Evolutionary conservation across 2,797 vertebrate genomes (phyloP).

Genomic region (Apodemus agrarius): DNA sequence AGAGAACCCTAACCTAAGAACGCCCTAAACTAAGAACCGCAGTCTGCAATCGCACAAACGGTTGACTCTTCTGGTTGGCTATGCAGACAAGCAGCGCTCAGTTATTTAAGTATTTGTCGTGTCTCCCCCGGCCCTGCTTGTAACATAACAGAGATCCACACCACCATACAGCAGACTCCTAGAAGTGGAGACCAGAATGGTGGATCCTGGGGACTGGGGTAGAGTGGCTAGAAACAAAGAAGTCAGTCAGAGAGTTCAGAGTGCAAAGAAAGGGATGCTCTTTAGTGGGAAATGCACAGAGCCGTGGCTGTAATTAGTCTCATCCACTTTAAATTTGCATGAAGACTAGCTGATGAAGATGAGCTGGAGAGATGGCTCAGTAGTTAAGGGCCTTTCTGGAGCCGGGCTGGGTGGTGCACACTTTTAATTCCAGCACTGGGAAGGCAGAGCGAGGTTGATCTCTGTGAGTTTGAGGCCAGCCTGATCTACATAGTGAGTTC

Average conservation of each 20-base stretch:
- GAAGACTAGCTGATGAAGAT: neutral
- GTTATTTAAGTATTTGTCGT: slow-evolving; percentile 45
- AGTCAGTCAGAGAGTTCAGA: neutral
- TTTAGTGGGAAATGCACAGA: neutral
- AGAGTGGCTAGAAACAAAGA: neutral
- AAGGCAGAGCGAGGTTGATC: no score
- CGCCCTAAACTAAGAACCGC: neutral
- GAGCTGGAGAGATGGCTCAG: neutral
- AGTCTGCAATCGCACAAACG: neutral
- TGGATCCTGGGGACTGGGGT: neutral
- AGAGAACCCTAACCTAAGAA: slow-evolving; percentile 22
- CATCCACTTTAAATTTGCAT: neutral
- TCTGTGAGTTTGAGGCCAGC: neutral
- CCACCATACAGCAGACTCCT: neutral
- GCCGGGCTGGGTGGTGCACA: no score
- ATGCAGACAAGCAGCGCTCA: neutral
- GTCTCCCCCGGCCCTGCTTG: neutral
- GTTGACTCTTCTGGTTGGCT: neutral
- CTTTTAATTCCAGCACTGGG: neutral
- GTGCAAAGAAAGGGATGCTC: neutral
- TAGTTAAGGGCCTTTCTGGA: neutral
- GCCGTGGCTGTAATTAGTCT: neutral
- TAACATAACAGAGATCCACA: neutral
- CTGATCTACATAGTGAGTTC: neutral
- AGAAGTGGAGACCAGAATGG: neutral